Conservation (phyloP, 2,113 vertebrate species). For the Pungitius pungitius region DNA sequence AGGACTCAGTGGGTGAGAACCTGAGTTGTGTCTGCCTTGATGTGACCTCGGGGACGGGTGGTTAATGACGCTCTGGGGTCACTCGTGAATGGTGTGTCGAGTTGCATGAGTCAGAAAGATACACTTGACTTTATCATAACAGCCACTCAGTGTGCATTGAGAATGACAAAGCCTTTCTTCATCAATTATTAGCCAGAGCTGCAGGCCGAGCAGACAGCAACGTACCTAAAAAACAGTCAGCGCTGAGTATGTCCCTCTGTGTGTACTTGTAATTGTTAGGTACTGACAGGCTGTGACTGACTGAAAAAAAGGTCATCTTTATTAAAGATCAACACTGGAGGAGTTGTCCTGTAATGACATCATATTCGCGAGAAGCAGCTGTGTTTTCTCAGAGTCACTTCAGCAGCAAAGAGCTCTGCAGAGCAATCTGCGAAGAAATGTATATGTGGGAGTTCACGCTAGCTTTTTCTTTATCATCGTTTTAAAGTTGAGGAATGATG, state of each 20-base stretch:
- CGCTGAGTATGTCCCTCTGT: slow-evolving; percentile 40
- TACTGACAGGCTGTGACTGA: slow-evolving; percentile 48
- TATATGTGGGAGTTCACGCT: slow-evolving; percentile 41
- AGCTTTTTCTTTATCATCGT: slow-evolving; percentile 15
- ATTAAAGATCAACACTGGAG: slow-evolving; percentile 77
- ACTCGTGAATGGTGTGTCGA: slow-evolving; percentile 64
- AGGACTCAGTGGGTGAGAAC: slow-evolving; percentile 58
- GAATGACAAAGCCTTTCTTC: slow-evolving; percentile 52
- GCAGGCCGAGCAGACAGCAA: neutral
- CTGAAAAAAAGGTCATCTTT: slow-evolving; percentile 70
- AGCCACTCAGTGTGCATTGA: slow-evolving; percentile 54
- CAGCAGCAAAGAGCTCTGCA: slow-evolving; percentile 83
- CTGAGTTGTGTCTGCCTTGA: slow-evolving; percentile 68
- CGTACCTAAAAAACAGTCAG: slow-evolving; percentile 16
- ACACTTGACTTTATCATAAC: slow-evolving; percentile 64
- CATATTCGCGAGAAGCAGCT: slow-evolving; percentile 87
- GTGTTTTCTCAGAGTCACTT: slow-evolving; percentile 88
- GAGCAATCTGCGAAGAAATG: slow-evolving; percentile 79
- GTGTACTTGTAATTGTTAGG: slow-evolving; percentile 26
- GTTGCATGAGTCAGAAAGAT: slow-evolving; percentile 67
- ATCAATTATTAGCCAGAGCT: slow-evolving; percentile 20
- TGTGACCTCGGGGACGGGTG: slow-evolving; percentile 66
- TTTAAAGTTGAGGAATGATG: slow-evolving; percentile 16
- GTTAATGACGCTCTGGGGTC: slow-evolving; percentile 66
- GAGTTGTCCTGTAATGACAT: slow-evolving; percentile 88